Conservation (phyloP, 2,797 vertebrate genomes). For the Hyperoplus lanceolatus region DNA sequence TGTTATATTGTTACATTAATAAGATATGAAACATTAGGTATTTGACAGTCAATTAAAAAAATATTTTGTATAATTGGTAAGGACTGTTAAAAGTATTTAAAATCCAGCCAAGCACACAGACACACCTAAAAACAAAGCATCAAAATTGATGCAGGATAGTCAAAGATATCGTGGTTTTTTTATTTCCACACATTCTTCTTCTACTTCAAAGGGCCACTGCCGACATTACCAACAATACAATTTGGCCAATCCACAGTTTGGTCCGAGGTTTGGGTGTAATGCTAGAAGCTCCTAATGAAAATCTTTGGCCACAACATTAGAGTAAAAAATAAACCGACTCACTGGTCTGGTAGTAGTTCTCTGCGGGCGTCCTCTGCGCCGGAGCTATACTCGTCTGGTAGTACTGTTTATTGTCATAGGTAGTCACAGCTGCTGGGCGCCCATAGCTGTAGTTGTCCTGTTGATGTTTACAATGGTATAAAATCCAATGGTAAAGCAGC, state of each 20-base stretch:
- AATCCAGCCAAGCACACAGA: not conserved
- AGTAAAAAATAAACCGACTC: slow-evolving; percentile 31
- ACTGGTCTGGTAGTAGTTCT: slow-evolving; percentile 84
- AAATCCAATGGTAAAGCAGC: not conserved
- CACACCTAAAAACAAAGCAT: not conserved
- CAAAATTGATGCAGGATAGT: not conserved
- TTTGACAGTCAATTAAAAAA: not conserved
- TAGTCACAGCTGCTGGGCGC: slow-evolving; percentile 70
- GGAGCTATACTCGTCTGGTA: slow-evolving; percentile 78
- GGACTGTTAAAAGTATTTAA: not conserved
- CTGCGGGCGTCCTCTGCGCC: slow-evolving; percentile 74
- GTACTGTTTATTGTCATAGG: slow-evolving; percentile 81
- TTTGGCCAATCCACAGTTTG: too few species aligned
- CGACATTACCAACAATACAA: too few species aligned
- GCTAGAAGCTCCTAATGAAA: not conserved
- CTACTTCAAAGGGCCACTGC: too few species aligned
- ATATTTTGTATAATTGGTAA: not conserved
- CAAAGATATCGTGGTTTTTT: not conserved
- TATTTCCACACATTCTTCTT: not conserved
- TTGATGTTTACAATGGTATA: slow-evolving; percentile 30
- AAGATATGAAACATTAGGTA: slow-evolving; percentile 15
- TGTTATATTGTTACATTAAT: slow-evolving; percentile 10
- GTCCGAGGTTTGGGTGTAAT: not conserved
- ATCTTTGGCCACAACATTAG: not conserved
- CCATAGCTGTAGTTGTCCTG: slow-evolving; percentile 83